These are phyloP conservation scores for Oligia strigilis DNA, from an alignment of 2,888 invertebrate genomes.

Conservation along the genomic window DNA sequence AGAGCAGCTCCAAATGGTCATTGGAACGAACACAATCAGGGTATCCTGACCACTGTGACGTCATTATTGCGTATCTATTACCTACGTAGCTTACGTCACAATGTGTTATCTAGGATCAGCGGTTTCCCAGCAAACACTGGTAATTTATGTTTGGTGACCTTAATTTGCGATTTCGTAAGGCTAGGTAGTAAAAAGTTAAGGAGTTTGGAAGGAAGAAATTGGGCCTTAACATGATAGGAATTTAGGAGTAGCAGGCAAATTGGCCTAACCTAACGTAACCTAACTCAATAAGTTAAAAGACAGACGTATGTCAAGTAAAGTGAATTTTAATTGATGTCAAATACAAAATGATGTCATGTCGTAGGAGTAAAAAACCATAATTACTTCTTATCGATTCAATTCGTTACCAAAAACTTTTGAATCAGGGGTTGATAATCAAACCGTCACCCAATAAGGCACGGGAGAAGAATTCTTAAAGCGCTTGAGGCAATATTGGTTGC, in stretches of 20 bases:
- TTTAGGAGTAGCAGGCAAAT: not conserved
- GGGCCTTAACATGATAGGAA: not conserved
- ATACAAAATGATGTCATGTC: not conserved
- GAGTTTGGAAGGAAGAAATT: constrained; percentile 4
- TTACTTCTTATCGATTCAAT: not conserved
- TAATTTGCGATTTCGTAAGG: constrained; percentile 57
- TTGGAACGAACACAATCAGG: constrained; percentile 18
- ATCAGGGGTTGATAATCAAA: not conserved
- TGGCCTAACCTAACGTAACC: not conserved
- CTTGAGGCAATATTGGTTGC: constrained; percentile 19
- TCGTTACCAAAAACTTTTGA: not conserved
- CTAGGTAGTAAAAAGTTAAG: constrained; percentile 14
- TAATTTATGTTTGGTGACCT: constrained; percentile 55
- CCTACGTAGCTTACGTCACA: constrained; percentile 38
- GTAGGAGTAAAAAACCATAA: not conserved
- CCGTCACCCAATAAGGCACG: not conserved
- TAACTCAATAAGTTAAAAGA: not conserved
- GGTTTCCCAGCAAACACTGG: constrained; percentile 54
- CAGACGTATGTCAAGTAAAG: not conserved
- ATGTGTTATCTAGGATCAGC: constrained; percentile 57
- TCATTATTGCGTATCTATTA: constrained; percentile 26
- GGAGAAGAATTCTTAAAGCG: constrained; percentile 14
- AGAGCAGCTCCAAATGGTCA: constrained; percentile 33
- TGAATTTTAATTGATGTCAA: constrained; percentile 2
- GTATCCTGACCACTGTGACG: constrained; percentile 43